Base-by-base conservation (phyloP, 35 echinoderm and acorn worm species). In the Chiridota heheva region DNA sequence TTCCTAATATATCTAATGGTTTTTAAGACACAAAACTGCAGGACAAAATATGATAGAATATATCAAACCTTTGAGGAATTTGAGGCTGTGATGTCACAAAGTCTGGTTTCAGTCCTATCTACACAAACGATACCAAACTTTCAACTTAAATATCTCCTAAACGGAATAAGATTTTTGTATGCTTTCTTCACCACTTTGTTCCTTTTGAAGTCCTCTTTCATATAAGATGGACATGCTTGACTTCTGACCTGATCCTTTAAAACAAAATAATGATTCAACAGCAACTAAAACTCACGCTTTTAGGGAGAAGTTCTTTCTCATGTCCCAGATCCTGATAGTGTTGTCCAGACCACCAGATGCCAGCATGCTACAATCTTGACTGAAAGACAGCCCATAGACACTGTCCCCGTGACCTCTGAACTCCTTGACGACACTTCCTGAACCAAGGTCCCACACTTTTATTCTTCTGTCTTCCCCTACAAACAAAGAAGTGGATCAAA, bases 381-480 rank as follows among this genome's bases (percentile, higher is more conserved):
- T 96, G 56, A 96, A 96, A 31, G 67, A 70, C 0, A 96, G 56
- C 6, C 88, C 79, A 59, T 91, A 90, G 22, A 96, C 93, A 36
- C 68, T 91, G 70, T 91, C 88, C 37, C 82, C 80, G 80, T 96
- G 93, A 2, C 93, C 93, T 48, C 93, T 86, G 15, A 96, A 40
- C 31, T 96, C 93, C 57, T 96, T 96, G 72, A 96, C 57, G n/a
- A 91, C 65, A 2, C 88, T 86, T 15, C 93, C 93, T 44, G 83
- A 81, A n/a, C 83, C 88, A 37, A 96, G 71, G 44, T 96, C 93
- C 93, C 93, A 96, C 5, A 96, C 48, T 18, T 86, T 86, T 18
- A 96, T 85, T 76, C 83, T 77, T 32, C 93, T 53, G 59, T 96
- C 93, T 78, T 96, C 93, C 24, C 93, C 93, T 96, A 47, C 8